Evolutionary conservation across 2,797 vertebrate species (phyloP).

Genomic region (Florisuga fusca): DNA sequence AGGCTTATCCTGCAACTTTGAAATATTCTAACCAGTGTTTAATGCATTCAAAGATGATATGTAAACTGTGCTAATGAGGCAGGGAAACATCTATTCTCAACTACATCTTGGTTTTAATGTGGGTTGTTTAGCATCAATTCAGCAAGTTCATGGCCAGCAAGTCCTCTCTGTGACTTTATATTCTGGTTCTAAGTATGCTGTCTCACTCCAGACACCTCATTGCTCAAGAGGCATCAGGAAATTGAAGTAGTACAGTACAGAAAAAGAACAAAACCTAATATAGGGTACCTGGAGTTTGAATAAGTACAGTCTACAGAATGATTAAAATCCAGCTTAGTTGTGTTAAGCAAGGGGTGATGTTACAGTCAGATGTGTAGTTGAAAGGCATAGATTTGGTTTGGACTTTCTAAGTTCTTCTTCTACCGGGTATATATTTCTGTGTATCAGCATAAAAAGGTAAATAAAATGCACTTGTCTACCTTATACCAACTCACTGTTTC

Average conservation of each 20-base stretch:
- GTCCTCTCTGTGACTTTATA: neutral
- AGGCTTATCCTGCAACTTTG: neutral
- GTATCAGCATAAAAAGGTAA: neutral
- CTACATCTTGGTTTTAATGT: neutral
- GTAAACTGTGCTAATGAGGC: neutral
- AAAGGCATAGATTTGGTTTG: neutral
- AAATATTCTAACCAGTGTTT: neutral
- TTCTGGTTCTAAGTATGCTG: neutral
- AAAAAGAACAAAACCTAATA: neutral
- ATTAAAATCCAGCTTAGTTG: neutral
- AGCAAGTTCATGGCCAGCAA: neutral
- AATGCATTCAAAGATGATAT: neutral
- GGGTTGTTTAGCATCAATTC: neutral
- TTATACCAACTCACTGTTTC: neutral
- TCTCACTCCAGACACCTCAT: neutral
- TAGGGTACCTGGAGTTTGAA: neutral
- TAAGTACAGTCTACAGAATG: neutral
- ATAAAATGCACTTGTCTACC: neutral
- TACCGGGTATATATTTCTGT: neutral
- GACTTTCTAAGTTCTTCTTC: neutral
- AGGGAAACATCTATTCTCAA: neutral
- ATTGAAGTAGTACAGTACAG: neutral
- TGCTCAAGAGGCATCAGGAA: neutral
- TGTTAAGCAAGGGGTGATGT: neutral
- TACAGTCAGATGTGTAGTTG: neutral